These are phyloP conservation scores for Hyposoter didymator DNA, from an alignment of 2,888 invertebrate genomes.

Conservation along the genomic window DNA sequence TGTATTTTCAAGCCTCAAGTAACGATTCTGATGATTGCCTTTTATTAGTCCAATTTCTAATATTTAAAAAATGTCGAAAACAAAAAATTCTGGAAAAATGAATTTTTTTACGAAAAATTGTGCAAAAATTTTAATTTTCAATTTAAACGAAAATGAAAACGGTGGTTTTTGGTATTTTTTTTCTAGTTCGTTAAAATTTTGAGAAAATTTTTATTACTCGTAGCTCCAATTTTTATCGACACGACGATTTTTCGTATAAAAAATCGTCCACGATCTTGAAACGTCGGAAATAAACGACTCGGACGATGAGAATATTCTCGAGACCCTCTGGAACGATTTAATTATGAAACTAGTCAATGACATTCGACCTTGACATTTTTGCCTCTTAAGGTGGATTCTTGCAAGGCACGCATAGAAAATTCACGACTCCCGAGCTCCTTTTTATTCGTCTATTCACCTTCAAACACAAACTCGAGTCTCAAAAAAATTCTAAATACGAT, in stretches of 20 bases:
- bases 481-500: too few species aligned
- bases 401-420: background rate
- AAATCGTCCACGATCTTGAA: background rate
- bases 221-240: background rate
- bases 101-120: background rate
- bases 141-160: too few species aligned
- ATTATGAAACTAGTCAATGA: conserved; percentile 5
- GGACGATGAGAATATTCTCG: background rate
- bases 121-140: background rate
- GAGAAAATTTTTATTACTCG: background rate
- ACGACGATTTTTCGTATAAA: background rate
- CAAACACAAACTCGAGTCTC: background rate
- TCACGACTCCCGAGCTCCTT: background rate
- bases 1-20: too few species aligned
- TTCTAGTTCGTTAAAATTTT: background rate
- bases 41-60: too few species aligned
- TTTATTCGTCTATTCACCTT: background rate
- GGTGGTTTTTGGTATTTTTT: too few species aligned
- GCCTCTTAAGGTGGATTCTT: background rate
- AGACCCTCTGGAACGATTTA: background rate
- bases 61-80: too few species aligned
- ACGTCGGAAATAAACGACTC: background rate
- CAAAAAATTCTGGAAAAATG: too few species aligned
- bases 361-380: conserved; percentile 5
- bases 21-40: too few species aligned